Conservation (phyloP, 2,888 invertebrate species). For the Callosobruchus maculatus region DNA sequence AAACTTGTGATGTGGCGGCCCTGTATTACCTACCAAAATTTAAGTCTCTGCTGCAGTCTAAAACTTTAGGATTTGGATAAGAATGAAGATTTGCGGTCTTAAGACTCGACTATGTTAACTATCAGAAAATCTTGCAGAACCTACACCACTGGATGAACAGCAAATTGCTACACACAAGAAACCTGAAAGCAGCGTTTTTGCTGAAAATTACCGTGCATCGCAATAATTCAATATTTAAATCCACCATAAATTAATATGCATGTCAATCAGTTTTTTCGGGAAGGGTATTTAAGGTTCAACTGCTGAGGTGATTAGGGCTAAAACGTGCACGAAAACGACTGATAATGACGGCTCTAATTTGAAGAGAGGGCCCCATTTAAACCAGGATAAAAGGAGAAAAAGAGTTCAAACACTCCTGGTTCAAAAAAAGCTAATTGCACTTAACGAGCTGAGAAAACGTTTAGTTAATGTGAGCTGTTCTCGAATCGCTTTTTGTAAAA, state of each 20-base stretch:
- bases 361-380: not conserved
- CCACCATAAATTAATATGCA: not conserved
- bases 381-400: not conserved
- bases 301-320: not conserved
- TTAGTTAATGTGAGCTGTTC: not conserved
- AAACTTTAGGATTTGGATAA: no score
- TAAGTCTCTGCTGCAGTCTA: no score
- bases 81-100: no score
- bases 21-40: no score
- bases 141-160: not conserved
- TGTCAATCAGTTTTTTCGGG: not conserved
- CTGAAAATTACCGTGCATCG: not conserved
- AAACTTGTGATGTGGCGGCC: no score
- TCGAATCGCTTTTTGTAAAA: not conserved
- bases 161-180: not conserved
- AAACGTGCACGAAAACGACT: not conserved
- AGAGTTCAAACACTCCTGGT: not conserved
- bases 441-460: not conserved
- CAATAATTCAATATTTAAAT: not conserved
- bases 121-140: no score
- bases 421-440: not conserved
- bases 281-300: not conserved
- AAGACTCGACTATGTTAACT: no score
- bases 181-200: not conserved
- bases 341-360: not conserved